A percentile compares a stretch with the other conserved stretches of the same genome.
Evolutionary conservation across 2,797 vertebrate genomes (phyloP).

Genomic region (Cyclura pinguis): DNA sequence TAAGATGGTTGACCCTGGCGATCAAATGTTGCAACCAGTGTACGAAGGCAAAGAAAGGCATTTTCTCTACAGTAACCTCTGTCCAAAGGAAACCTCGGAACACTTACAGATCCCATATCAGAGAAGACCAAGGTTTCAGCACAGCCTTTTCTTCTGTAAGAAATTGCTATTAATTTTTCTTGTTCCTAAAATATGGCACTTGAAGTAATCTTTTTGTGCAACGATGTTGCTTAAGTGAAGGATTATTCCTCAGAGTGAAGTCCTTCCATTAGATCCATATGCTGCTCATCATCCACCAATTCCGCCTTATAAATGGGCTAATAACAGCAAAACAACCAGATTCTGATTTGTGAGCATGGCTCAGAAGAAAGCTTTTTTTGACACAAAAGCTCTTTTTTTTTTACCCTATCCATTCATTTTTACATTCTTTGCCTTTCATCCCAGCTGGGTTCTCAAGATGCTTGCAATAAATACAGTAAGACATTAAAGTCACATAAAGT

Average conservation of each 20-base stretch:
- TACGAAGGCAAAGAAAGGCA: conserved; percentile 4
- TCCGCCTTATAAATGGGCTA: conserved; percentile 10
- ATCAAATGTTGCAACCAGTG: no score
- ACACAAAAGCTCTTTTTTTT: neutral
- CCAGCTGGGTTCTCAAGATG: neutral
- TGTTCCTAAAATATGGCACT: neutral
- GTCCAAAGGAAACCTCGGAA: conserved; percentile 10
- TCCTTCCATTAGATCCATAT: conserved; percentile 28
- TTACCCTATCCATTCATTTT: neutral
- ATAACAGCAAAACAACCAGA: neutral
- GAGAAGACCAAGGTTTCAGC: neutral
- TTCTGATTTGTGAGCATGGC: neutral
- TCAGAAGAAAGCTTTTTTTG: neutral
- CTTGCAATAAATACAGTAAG: neutral
- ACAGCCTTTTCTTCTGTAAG: neutral
- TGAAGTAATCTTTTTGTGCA: neutral
- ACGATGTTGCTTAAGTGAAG: conserved; percentile 3
- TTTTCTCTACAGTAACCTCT: conserved; percentile 9
- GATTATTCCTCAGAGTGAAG: conserved; percentile 2
- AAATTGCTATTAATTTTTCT: no score
- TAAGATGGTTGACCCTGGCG: neutral
- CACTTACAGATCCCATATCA: conserved; percentile 13
- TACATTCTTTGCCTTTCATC: neutral
- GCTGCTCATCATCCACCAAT: conserved; percentile 1
- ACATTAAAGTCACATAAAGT: neutral